Evolutionary conservation across 2,888 invertebrate species (phyloP).

Genomic region (Myopa testacea): DNA sequence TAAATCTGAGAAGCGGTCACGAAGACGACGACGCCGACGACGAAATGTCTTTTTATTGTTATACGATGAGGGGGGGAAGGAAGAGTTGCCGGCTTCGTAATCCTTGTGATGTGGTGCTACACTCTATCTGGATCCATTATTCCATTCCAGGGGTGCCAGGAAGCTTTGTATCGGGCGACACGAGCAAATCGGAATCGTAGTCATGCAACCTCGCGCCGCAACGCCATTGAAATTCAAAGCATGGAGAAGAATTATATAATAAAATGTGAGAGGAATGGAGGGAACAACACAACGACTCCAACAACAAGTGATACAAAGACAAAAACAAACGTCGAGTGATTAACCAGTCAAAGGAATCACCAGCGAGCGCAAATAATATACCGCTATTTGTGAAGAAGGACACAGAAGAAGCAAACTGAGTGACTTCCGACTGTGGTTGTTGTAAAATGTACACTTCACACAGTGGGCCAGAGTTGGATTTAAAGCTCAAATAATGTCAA

Average conservation of each 20-base stretch:
- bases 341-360: conserved; percentile 31
- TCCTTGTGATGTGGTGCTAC: background rate
- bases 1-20: conserved; percentile 52
- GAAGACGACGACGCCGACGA: conserved; percentile 14
- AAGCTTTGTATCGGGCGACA: background rate
- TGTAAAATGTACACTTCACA: background rate
- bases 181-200: conserved; percentile 26
- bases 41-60: background rate
- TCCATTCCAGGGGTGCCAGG: background rate
- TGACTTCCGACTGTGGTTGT: background rate
- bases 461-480: too few relatives aligned
- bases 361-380: background rate
- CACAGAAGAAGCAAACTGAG: background rate
- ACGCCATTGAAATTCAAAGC: conserved; percentile 62
- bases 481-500: too few relatives aligned
- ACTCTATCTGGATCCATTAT: conserved; percentile 32
- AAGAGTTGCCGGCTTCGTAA: background rate
- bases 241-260: conserved; percentile 65
- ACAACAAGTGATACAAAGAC: background rate
- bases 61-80: background rate
- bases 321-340: conserved; percentile 17
- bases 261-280: conserved; percentile 53
- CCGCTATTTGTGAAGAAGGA: too few relatives aligned
- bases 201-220: background rate
- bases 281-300: conserved; percentile 8